Base-by-base conservation (phyloP, 2,113 vertebrate species). In the Tonatia bakeri region DNA sequence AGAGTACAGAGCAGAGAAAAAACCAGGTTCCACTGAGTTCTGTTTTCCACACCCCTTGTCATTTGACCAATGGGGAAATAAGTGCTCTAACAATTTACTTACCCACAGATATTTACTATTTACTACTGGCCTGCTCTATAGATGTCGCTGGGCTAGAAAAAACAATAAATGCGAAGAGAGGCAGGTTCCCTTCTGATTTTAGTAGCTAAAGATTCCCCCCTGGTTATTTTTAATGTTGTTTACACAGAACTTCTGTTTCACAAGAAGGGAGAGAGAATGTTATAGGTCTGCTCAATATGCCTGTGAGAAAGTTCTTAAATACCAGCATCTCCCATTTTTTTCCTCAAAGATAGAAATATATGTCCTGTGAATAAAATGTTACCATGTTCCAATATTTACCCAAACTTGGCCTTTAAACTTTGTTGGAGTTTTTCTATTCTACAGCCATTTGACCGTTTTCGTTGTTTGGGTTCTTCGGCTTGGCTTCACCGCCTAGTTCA, bases 21-120 rank as follows among this genome's bases (percentile, higher is more conserved):
- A 0, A n/a, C 47, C 8, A 84, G 13, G 17, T 15, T 43, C 45
- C 22, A 20, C 31, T 56, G 73, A 16, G 4, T 36, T 91, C 1
- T 77, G 26, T 77, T 54, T 80, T 43, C 19, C 33, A 33, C 0
- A 1, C 7, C 0, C 6, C 4, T 3, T 0, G 14, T 1, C 43
- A 33, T 77, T 56, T 75, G 24, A 50, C 10, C 8, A 76, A 24
- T 26, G 16, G n/a, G 7, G 19, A 87, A 75, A 81, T 2, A 65
- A 11, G 2, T 2, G 38, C 1, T 70, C 13, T 10, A 16, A 24
- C 84, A 45, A 45, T 31, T 87, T 47, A 24, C 8, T 52, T 38
- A 40, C 7, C 12, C 11, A 19, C 5, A 67, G 45, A 22, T 31
- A 59, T 59, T 84, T 61, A 40, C 75, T 50, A 16, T 64, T 84